These are phyloP conservation scores for Drosophila rellima DNA, from an alignment of 2,888 invertebrate genomes.

Conservation along the genomic window DNA sequence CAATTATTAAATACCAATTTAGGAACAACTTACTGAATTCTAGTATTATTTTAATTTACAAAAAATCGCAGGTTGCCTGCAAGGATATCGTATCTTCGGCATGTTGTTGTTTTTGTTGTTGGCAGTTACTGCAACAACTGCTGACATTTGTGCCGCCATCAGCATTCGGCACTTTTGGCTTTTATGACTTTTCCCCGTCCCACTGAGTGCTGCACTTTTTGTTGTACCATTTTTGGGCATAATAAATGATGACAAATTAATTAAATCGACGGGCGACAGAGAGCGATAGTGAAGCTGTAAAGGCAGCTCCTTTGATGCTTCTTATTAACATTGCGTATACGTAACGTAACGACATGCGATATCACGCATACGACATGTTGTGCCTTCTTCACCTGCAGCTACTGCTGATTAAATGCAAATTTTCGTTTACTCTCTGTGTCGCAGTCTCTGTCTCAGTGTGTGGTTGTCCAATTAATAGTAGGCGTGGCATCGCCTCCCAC, in stretches of 20 bases:
- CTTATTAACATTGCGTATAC: slow-evolving; percentile 44
- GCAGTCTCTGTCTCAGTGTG: slow-evolving; percentile 7
- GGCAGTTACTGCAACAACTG: slow-evolving; percentile 34
- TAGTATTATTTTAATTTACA: no score
- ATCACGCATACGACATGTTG: slow-evolving; percentile 39
- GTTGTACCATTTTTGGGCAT: slow-evolving; percentile 65
- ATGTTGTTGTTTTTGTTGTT: slow-evolving; percentile 46
- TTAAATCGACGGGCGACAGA: slow-evolving; percentile 65
- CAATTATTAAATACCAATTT: no score
- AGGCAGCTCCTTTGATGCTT: slow-evolving; percentile 26
- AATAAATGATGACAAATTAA: slow-evolving; percentile 80
- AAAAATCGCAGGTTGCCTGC: no score
- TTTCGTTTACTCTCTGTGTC: slow-evolving; percentile 4
- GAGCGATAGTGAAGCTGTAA: slow-evolving; percentile 16
- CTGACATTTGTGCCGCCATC: slow-evolving; percentile 52
- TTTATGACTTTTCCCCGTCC: slow-evolving; percentile 1
- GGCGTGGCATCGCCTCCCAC: slow-evolving; percentile 5
- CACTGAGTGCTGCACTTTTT: slow-evolving; percentile 19
- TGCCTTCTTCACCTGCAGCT: slow-evolving; percentile 4
- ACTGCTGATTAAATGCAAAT: slow-evolving; percentile 51
- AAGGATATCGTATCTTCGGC: no score
- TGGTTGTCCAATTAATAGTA: slow-evolving; percentile 33
- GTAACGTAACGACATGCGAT: slow-evolving; percentile 36
- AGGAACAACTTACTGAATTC: no score
- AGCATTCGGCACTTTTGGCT: slow-evolving; percentile 36